Base-by-base conservation (phyloP, 2,113 vertebrate genomes). In the Pagrus major region DNA sequence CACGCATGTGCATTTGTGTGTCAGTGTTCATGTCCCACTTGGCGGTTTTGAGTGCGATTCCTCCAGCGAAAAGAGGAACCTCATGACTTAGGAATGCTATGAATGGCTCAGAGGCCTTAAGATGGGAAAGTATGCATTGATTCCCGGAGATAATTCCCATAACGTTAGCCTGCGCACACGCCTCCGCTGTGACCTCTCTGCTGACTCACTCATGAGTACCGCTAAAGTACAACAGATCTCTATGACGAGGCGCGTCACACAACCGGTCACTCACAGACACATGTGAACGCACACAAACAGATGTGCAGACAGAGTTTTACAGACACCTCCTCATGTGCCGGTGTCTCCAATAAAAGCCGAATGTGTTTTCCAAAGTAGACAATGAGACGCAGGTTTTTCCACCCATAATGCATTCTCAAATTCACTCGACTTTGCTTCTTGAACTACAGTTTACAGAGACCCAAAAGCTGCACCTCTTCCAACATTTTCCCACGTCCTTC, bases 21-120 rank as follows among this genome's bases (percentile, higher is more conserved):
- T 51, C 23, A 20, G 35, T 71, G 70, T 41, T 58, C 72, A 27
- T 58, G 83, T 90, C 86, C 83, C 65, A 66, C 51, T 88, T 80
- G 74, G 87, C 25, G 14, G 68, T 90, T 79, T 69, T n/a, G n/a
- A 64, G 58, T 61, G 61, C n/a, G 8, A 86, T 76, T 78, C 70
- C 77, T 71, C 83, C 71, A 51, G 76, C 1, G n/a, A 66, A 74
- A 75, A 78, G 60, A 72, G 27, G 15, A 61, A 83, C 83, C 88
- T 89, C 89, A 93, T 90, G 89, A 89, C 88, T 92, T 66, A 84
- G 89, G 93, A 94, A 94, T 93, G 90, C 83, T 49, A 23, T n/a
- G 61, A 91, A 86, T 61, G 66, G 81, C 87, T 88, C 79, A 73
- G 88, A 89, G 80, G 83, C 85, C 85, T 91, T 89, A 84, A 88